These are phyloP conservation scores for Oostethus manadensis DNA, from an alignment of 2,113 vertebrate genomes.

Conservation along the genomic window DNA sequence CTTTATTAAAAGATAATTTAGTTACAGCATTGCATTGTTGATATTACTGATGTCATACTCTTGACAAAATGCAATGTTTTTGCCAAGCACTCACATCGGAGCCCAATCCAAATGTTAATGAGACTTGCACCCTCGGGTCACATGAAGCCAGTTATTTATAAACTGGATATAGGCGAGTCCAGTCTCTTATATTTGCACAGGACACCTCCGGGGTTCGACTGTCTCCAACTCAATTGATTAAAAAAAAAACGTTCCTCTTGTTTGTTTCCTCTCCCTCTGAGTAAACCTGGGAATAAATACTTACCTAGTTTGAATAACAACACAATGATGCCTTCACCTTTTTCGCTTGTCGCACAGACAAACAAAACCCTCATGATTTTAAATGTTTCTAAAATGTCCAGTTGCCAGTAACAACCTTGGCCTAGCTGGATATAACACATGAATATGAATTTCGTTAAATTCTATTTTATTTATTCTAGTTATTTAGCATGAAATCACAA, in stretches of 20 bases:
- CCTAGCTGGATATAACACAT: slow-evolving; percentile 23
- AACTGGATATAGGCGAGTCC: slow-evolving; percentile 3
- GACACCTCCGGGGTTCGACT: slow-evolving; percentile 26
- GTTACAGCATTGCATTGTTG: neutral
- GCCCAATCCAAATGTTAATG: neutral
- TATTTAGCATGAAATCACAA: no score
- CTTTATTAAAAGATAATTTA: neutral
- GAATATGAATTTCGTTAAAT: no score
- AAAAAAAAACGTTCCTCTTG: neutral
- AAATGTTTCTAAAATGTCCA: slow-evolving; percentile 56
- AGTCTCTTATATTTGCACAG: slow-evolving; percentile 16
- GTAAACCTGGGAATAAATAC: neutral
- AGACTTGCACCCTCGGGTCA: neutral
- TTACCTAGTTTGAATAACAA: neutral
- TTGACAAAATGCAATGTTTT: neutral
- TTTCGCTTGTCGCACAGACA: slow-evolving; percentile 5
- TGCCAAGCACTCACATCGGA: no score
- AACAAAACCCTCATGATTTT: slow-evolving; percentile 22
- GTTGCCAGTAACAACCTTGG: slow-evolving; percentile 38
- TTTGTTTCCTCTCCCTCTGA: neutral
- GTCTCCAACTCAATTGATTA: slow-evolving; percentile 11
- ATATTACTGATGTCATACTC: neutral
- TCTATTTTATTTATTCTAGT: no score
- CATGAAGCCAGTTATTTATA: slow-evolving; percentile 11
- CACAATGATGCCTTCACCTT: slow-evolving; percentile 9